phyloP scores from a whole-genome alignment of 2,113 vertebrate species.

The Aphyosemion australe region DNA sequence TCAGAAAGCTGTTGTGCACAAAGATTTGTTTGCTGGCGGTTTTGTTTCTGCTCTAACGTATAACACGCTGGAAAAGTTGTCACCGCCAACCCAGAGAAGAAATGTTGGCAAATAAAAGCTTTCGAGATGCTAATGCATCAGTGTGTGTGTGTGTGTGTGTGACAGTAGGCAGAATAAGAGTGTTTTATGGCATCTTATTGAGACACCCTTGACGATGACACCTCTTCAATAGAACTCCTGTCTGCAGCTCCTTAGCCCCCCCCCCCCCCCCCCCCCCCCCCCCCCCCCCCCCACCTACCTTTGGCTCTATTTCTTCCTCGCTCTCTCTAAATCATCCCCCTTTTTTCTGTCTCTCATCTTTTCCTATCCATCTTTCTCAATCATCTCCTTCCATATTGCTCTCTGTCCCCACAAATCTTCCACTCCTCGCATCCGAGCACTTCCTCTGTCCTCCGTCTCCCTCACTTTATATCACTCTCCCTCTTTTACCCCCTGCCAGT shows the following conservation, averaged over 20 bases:
- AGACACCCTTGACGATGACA: conserved; percentile 73
- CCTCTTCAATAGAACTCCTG: conserved; percentile 62
- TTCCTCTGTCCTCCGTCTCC: conserved; percentile 33
- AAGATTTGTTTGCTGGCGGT: conserved; percentile 6
- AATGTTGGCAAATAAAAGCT: conserved; percentile 42
- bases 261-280: conserved; percentile 6
- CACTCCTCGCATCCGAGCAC: conserved; percentile 45
- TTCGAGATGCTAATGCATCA: conserved; percentile 39
- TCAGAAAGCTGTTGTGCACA: conserved; percentile 17
- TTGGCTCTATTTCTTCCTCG: conserved; percentile 45
- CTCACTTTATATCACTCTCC: conserved; percentile 19
- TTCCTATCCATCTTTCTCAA: conserved; percentile 65
- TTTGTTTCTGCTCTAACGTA: conserved; percentile 19
- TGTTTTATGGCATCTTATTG: conserved; percentile 71
- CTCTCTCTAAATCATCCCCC: conserved; percentile 57
- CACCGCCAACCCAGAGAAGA: conserved; percentile 10
- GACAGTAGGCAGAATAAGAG: conserved; percentile 66
- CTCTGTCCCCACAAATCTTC: conserved; percentile 61
- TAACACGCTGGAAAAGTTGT: conserved; percentile 21
- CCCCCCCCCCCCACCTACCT: conserved; percentile 17
- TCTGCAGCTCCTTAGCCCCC: conserved; percentile 47
- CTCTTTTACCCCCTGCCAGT: conserved; percentile 16
- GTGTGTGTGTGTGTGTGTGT: conserved; percentile 31
- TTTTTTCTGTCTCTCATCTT: conserved; percentile 50
- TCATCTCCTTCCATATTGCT: conserved; percentile 69